These are phyloP conservation scores for Takifugu bimaculatus DNA, from an alignment of 2,113 vertebrate genomes.

Conservation along the genomic window DNA sequence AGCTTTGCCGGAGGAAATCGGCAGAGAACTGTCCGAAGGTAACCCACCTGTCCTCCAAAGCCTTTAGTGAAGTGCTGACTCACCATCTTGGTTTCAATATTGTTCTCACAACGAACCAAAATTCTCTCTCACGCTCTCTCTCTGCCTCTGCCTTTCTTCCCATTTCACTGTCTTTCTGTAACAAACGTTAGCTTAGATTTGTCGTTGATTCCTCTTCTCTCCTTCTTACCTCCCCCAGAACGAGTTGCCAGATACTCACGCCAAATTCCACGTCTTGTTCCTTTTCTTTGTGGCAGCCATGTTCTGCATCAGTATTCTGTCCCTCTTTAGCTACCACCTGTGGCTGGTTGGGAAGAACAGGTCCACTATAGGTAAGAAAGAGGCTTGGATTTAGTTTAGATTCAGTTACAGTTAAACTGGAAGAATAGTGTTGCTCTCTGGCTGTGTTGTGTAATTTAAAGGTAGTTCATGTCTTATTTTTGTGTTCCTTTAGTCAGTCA, in stretches of 20 bases:
- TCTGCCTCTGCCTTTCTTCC: neutral
- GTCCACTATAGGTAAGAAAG: conserved; percentile 87
- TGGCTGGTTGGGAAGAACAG: conserved; percentile 97
- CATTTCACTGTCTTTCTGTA: neutral
- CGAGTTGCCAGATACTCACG: conserved; percentile 73
- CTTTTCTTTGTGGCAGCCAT: conserved; percentile 98
- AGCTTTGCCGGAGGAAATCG: conserved; percentile 79
- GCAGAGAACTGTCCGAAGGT: conserved; percentile 78
- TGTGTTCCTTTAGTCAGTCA: too few relatives aligned
- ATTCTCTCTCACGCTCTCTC: too few relatives aligned
- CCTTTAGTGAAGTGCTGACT: conserved; percentile 32
- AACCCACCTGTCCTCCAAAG: conserved; percentile 50
- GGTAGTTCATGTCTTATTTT: too few relatives aligned
- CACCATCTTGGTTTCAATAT: conserved; percentile 10
- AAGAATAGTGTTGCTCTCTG: too few relatives aligned
- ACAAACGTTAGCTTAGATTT: neutral
- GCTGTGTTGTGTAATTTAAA: too few relatives aligned
- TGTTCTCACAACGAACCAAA: conserved; percentile 3
- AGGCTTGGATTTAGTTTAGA: neutral
- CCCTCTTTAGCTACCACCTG: conserved; percentile 94
- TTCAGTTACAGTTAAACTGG: too few relatives aligned
- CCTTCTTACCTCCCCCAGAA: conserved; percentile 74
- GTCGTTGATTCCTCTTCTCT: conserved; percentile 20
- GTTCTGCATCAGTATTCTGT: conserved; percentile 97
- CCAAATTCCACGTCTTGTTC: conserved; percentile 96